Evolutionary conservation across 2,888 invertebrate species (phyloP).

Genomic region (Pristionchus fissidentatus): DNA sequence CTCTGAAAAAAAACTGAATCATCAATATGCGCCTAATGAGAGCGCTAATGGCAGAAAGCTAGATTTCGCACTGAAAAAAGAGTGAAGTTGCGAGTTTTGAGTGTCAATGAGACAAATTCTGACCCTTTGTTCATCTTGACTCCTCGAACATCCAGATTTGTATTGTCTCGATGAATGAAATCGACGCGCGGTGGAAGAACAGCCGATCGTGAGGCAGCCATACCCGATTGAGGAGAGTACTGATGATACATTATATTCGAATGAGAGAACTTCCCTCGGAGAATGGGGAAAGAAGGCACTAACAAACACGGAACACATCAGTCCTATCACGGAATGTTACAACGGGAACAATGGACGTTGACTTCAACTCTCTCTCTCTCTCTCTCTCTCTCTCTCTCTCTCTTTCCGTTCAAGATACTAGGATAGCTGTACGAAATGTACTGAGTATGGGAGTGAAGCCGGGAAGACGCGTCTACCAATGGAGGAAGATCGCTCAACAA

Average conservation of each 20-base stretch:
- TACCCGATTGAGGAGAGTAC: too few relatives aligned
- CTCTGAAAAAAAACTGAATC: not conserved
- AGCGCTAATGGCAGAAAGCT: not conserved
- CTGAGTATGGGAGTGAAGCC: not conserved
- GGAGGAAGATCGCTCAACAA: not conserved
- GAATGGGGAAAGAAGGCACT: not conserved
- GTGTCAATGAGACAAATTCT: too few relatives aligned
- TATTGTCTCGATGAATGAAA: constrained; percentile 37
- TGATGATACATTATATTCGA: not conserved
- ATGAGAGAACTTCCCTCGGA: too few relatives aligned
- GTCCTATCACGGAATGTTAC: too few relatives aligned
- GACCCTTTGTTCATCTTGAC: constrained; percentile 43
- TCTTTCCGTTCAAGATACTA: not conserved
- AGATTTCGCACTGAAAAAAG: too few relatives aligned
- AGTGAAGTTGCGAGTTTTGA: too few relatives aligned
- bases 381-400: not conserved
- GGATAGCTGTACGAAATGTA: constrained; percentile 26
- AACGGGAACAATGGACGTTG: not conserved
- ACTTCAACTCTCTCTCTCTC: not conserved
- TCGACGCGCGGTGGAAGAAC: not conserved
- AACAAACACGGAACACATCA: not conserved
- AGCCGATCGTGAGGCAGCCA: not conserved
- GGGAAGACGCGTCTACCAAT: constrained; percentile 8
- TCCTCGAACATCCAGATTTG: not conserved
- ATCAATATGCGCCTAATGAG: not conserved